phyloP scores from a whole-genome alignment of 2,888 invertebrate genomes.

The Bellardia bayeri region DNA sequence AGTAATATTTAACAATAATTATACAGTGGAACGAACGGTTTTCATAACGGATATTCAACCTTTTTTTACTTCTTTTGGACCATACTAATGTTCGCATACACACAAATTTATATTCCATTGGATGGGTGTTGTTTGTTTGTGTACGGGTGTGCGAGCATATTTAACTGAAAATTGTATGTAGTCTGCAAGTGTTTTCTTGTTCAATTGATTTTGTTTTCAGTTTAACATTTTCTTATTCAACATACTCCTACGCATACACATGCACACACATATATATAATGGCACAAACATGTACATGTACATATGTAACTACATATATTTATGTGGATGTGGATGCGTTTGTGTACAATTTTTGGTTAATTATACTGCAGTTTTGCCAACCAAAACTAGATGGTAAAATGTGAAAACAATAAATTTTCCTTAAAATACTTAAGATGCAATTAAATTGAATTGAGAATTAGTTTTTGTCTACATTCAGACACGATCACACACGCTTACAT shows the following conservation, averaged over 20 bases:
- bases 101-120: constrained; percentile 17
- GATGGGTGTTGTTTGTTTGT: constrained; percentile 23
- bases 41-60: no score
- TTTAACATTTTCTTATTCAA: constrained; percentile 56
- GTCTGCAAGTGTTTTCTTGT: constrained; percentile 53
- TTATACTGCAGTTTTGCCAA: constrained; percentile 72
- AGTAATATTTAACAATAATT: no score
- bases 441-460: constrained; percentile 72
- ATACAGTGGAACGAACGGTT: no score
- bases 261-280: neutral
- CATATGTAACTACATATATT: neutral
- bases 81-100: no score
- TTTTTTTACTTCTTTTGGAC: no score
- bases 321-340: constrained; percentile 32
- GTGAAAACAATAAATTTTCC: constrained; percentile 66
- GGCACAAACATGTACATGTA: neutral
- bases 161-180: constrained; percentile 48
- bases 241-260: neutral
- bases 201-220: constrained; percentile 60
- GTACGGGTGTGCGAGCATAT: constrained; percentile 10
- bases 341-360: constrained; percentile 70
- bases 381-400: constrained; percentile 51
- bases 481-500: neutral
- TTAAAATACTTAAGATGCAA: constrained; percentile 69
- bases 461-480: constrained; percentile 52